phyloP scores from a whole-genome alignment of 2,888 invertebrate species.

The Drosophila birchii region DNA sequence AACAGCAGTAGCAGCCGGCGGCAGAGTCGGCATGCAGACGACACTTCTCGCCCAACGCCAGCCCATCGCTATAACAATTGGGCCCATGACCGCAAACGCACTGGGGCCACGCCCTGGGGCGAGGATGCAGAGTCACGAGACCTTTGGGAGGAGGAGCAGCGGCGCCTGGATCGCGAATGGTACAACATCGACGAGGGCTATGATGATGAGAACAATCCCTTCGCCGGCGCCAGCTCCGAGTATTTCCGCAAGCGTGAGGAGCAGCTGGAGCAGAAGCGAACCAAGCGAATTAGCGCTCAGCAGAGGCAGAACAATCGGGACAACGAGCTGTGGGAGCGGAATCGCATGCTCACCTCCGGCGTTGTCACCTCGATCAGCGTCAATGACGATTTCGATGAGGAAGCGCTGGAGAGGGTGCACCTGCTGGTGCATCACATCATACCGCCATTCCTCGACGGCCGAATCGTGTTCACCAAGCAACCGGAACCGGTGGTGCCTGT shows the following conservation, averaged over 20 bases:
- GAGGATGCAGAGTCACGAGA: slow-evolving; percentile 90
- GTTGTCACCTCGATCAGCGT: slow-evolving; percentile 95
- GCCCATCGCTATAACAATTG: slow-evolving; percentile 92
- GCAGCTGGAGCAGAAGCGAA: slow-evolving; percentile 94
- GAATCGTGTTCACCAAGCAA: slow-evolving; percentile 99
- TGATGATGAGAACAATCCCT: slow-evolving; percentile 96
- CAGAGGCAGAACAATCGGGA: slow-evolving; percentile 99
- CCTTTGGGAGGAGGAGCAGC: slow-evolving; percentile 96
- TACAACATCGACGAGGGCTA: slow-evolving; percentile 98
- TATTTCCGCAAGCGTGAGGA: slow-evolving; percentile 97
- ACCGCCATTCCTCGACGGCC: slow-evolving; percentile 98
- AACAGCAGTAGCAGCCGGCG: slow-evolving; percentile 76
- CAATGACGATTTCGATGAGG: slow-evolving; percentile 97
- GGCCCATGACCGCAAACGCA: slow-evolving; percentile 88
- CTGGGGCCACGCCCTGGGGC: slow-evolving; percentile 89
- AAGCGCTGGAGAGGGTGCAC: slow-evolving; percentile 97
- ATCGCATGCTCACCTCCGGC: slow-evolving; percentile 97
- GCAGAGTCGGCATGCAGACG: slow-evolving; percentile 85
- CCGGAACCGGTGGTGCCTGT: slow-evolving; percentile 99
- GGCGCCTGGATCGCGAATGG: slow-evolving; percentile 97
- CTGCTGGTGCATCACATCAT: slow-evolving; percentile 98
- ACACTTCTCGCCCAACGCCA: slow-evolving; percentile 94
- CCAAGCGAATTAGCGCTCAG: slow-evolving; percentile 97
- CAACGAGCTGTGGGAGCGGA: slow-evolving; percentile 99
- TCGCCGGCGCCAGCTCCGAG: slow-evolving; percentile 94